Conservation (phyloP, 2,113 vertebrate species). For the Eurypyga helias region DNA sequence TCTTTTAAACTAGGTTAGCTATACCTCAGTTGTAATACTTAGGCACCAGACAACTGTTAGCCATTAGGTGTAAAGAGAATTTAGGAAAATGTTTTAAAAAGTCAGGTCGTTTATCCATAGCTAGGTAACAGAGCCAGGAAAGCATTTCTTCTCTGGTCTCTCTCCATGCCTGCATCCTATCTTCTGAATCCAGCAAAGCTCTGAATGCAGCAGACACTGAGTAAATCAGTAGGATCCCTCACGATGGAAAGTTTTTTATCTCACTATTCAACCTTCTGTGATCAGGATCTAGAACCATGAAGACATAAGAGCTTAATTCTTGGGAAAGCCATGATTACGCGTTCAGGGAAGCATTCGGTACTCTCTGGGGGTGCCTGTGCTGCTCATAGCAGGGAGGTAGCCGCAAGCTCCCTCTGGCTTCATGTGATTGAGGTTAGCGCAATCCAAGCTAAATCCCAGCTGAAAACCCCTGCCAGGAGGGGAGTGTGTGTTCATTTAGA, state of each 20-base stretch:
- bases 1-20: not conserved
- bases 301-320: not conserved
- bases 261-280: not conserved
- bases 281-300: not conserved
- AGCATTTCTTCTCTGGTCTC: not conserved
- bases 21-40: not conserved
- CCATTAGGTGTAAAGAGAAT: not conserved
- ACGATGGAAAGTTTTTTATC: not conserved
- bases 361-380: not conserved
- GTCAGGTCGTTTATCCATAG: not conserved
- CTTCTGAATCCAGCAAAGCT: not conserved
- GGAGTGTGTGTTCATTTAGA: not conserved
- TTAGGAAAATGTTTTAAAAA: not conserved
- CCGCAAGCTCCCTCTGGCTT: not conserved
- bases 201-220: not conserved
- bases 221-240: not conserved
- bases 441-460: not conserved
- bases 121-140: not conserved
- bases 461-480: not conserved
- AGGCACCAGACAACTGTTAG: not conserved
- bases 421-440: not conserved
- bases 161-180: not conserved
- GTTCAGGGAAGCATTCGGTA: not conserved
- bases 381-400: not conserved
- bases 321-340: not conserved